Evolutionary conservation across 2,888 invertebrate species (phyloP), one percentile per base, ranked within the genome.

Genomic region (Drosophila anceps): DNA sequence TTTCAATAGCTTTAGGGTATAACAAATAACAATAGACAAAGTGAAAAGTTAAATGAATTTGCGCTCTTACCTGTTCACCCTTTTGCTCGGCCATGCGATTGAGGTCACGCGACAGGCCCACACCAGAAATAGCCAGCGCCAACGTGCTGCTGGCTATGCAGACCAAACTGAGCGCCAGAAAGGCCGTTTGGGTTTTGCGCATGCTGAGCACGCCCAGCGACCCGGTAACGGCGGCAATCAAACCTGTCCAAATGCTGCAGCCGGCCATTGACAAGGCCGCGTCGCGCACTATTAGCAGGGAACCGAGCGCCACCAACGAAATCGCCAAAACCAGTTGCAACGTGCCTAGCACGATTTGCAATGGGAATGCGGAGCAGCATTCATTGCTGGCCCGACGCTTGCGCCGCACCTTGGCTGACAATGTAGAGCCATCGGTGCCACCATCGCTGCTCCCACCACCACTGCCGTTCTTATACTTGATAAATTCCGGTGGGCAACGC

Each of bases 111-210:
- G 93, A 91, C 35, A 93, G 72, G 12, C 93, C 93, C 70, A 92
- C 92, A 13, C 93, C 93, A 31, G 92, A 92, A 69, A 93, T 90
- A 29, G 93, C 93, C 78, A 93, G 70, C 7, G 92, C 93, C 66
- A 93, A 62, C 7, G 93, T 93, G 69, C 93, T 92, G 48, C 93
- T 92, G 7, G 93, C 93, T 51, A 93, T 92, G 76, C 93, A 93
- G 43, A 93, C 91, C 76, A 93, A 82, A 79, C 92, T 93, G 15
- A 92, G 79, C 12, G 93, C 93, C 79, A 93, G 66, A 78, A 93
- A 93, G 39, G 93, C 93, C 31, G 92, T 92, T 72, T 92, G 92
- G 4, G 92, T 92, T 66, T 92, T 92, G 35, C 91, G 89, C 77
- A 93, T 89, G 82, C 93, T 93, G 58, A 93, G 92, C 69, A 93